phyloP scores from a whole-genome alignment of 1,140 invertebrate species.

The Holcopasites calliopsidis region DNA sequence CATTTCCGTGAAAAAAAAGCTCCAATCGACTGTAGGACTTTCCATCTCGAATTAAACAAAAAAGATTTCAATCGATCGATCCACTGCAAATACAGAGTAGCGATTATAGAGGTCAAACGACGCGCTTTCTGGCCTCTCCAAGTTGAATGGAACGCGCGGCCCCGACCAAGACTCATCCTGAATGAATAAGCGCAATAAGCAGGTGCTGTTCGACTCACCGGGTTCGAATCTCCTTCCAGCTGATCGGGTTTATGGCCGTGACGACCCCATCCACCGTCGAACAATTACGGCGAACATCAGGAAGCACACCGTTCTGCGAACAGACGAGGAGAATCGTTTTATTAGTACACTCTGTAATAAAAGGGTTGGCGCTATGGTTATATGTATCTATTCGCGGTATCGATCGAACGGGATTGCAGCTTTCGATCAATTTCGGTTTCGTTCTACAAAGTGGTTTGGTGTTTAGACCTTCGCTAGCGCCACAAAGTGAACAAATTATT shows the following conservation, averaged over 20 bases:
- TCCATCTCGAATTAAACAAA: no score
- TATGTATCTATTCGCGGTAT: not conserved
- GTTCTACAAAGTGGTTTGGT: no score
- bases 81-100: not conserved
- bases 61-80: not conserved
- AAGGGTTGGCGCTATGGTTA: not conserved
- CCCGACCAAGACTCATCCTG: slow-evolving; percentile 20
- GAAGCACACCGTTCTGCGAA: slow-evolving; percentile 71
- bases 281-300: slow-evolving; percentile 73
- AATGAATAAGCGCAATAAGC: slow-evolving; percentile 63
- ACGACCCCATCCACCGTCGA: slow-evolving; percentile 76
- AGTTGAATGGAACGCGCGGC: not conserved
- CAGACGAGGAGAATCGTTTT: slow-evolving; percentile 49
- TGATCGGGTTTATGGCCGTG: slow-evolving; percentile 76
- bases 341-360: slow-evolving; percentile 22
- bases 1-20: no score
- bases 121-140: not conserved
- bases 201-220: slow-evolving; percentile 71
- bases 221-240: slow-evolving; percentile 75
- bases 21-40: no score
- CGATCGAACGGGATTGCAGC: not conserved
- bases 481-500: no score
- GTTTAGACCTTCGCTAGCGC: no score
- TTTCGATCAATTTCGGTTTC: no score
- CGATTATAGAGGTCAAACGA: not conserved